Percentiles rank a stretch among this genome's conserved stretches.
Evolutionary conservation across 2,888 invertebrate genomes (phyloP).

Genomic region (Pterobdella sp.): DNA sequence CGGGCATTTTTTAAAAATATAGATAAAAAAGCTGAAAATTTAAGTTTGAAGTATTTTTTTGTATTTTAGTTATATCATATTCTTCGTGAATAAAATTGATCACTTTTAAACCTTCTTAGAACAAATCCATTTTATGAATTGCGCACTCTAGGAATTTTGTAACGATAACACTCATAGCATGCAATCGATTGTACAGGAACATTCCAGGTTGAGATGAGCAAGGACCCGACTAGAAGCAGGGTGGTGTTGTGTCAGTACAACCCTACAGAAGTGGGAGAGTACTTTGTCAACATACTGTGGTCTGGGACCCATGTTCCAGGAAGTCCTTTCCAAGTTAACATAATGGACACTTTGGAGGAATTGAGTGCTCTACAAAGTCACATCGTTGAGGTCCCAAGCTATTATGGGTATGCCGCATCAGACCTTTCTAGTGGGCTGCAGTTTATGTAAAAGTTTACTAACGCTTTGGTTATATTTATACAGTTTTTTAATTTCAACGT

Average conservation of each 20-base stretch:
- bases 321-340: slow-evolving; percentile 96
- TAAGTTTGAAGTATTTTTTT: neutral
- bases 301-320: slow-evolving; percentile 95
- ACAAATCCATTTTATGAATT: neutral
- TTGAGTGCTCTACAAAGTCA: slow-evolving; percentile 53
- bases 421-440: no score
- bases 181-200: slow-evolving; percentile 65
- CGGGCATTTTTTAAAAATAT: neutral
- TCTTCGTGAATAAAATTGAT: neutral
- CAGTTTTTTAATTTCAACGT: no score
- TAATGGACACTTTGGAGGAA: slow-evolving; percentile 97
- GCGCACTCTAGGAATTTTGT: neutral
- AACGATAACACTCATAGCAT: neutral
- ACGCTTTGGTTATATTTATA: no score
- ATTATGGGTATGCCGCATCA: no score
- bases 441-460: no score
- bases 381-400: no score
- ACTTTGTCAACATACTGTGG: slow-evolving; percentile 85
- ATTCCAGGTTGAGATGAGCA: slow-evolving; percentile 98
- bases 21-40: neutral
- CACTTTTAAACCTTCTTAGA: neutral
- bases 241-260: slow-evolving; percentile 96
- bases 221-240: slow-evolving; percentile 93
- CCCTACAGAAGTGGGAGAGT: slow-evolving; percentile 96
- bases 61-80: neutral